Percentiles rank a stretch among this genome's conserved stretches.
phyloP scores from a whole-genome alignment of 2,797 vertebrate genomes.

The Anas georgica region DNA sequence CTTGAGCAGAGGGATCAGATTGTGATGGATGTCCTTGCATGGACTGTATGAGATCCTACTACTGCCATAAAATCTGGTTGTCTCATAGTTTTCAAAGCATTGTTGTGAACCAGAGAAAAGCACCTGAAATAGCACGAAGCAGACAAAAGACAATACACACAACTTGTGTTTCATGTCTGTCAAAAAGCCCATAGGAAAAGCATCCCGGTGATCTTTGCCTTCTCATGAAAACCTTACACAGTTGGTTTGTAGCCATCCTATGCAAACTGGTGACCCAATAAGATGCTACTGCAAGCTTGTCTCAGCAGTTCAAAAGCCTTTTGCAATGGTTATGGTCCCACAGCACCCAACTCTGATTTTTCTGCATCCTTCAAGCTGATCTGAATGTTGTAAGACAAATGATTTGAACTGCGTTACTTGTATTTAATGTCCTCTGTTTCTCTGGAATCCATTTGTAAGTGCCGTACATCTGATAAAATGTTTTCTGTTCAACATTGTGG shows the following conservation, averaged over 20 bases:
- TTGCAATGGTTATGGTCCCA: background rate
- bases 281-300: background rate
- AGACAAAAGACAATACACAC: background rate
- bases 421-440: background rate
- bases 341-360: background rate
- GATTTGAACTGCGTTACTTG: background rate
- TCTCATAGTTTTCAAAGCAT: conserved; percentile 83
- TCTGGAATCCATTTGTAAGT: background rate
- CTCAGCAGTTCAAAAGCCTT: background rate
- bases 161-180: background rate
- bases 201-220: background rate
- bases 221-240: background rate
- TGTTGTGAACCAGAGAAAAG: conserved; percentile 74
- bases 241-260: background rate
- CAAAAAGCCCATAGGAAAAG: background rate
- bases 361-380: background rate
- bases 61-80: conserved; percentile 56
- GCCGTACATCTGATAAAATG: background rate
- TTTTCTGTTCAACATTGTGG: background rate
- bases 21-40: conserved; percentile 68
- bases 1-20: conserved; percentile 83
- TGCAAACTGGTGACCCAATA: background rate
- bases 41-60: conserved; percentile 14
- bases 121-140: conserved; percentile 72
- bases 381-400: background rate